Evolutionary conservation across 35 echinoderm and acorn worm species (phyloP).

Genomic region (Ophiothrix spiculata): DNA sequence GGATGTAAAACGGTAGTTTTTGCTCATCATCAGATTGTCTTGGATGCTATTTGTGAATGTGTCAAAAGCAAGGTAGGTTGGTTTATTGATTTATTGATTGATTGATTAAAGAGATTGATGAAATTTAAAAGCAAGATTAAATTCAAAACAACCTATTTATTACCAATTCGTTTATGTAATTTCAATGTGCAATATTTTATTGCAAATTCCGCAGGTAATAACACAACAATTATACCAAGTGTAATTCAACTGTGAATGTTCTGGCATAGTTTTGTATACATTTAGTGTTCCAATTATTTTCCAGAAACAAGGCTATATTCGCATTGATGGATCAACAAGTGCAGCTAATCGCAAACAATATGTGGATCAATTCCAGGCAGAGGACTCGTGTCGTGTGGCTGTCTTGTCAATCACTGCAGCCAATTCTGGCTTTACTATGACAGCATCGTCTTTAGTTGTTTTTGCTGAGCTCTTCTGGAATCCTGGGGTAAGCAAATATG

Average conservation of each 20-base stretch:
- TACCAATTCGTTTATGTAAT: too few relatives aligned
- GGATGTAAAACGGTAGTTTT: conserved; percentile 90
- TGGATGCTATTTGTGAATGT: conserved; percentile 69
- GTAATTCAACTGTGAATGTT: too few relatives aligned
- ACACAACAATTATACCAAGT: too few relatives aligned
- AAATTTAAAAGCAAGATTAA: too few relatives aligned
- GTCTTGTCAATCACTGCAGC: conserved; percentile 91
- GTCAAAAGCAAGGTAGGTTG: conserved; percentile 64
- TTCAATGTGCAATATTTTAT: too few relatives aligned
- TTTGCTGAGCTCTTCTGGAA: conserved; percentile 99
- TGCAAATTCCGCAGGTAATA: too few relatives aligned
- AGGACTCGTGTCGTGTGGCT: conserved; percentile 65
- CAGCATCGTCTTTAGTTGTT: conserved; percentile 65
- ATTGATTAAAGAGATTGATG: too few relatives aligned
- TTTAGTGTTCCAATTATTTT: too few relatives aligned
- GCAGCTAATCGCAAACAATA: conserved; percentile 47
- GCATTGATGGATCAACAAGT: conserved; percentile 80
- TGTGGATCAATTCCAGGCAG: conserved; percentile 75
- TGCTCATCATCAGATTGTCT: conserved; percentile 85
- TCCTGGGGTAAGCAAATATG: conserved; percentile 70
- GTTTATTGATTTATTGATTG: too few relatives aligned
- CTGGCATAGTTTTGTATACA: too few relatives aligned
- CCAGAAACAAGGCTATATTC: conserved; percentile 73
- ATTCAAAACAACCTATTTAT: too few relatives aligned
- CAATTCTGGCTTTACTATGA: conserved; percentile 85